Percentiles rank a stretch among this genome's conserved stretches.
phyloP scores from a whole-genome alignment of 37 sponge, comb jelly and placozoan species.

The Eunapius fragilis region DNA sequence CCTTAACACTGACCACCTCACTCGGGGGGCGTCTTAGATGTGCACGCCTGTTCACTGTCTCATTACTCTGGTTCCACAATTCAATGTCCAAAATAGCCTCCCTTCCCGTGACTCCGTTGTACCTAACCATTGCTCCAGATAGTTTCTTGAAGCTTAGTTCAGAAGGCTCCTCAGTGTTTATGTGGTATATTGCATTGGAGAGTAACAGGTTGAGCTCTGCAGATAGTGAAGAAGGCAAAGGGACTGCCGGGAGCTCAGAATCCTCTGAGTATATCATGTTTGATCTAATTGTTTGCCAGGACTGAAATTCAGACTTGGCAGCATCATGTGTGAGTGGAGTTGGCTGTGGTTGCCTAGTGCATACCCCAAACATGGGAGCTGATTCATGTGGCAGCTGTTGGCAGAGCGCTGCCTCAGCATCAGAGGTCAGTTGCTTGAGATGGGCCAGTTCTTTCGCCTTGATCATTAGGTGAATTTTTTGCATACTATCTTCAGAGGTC shows the following conservation, averaged over 20 bases:
- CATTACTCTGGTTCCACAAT: neutral
- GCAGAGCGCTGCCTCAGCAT: neutral
- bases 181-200: neutral
- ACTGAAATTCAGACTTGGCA: neutral
- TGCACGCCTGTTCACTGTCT: neutral
- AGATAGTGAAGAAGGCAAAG: neutral
- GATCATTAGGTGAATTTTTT: neutral
- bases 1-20: neutral
- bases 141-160: slow-evolving; percentile 8
- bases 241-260: neutral
- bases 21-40: neutral
- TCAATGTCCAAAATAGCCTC: slow-evolving; percentile 49
- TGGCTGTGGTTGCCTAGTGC: neutral
- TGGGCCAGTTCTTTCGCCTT: neutral
- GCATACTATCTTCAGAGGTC: neutral
- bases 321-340: neutral
- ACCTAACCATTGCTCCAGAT: slow-evolving; percentile 23
- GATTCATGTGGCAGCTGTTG: neutral
- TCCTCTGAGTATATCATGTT: neutral
- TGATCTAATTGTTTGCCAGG: neutral
- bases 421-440: neutral
- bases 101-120: slow-evolving; percentile 11
- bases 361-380: neutral
- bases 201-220: slow-evolving; percentile 18
- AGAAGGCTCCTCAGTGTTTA: neutral